Conservation (phyloP, 2,888 invertebrate species). For the Zhuqinia jingwanae region DNA sequence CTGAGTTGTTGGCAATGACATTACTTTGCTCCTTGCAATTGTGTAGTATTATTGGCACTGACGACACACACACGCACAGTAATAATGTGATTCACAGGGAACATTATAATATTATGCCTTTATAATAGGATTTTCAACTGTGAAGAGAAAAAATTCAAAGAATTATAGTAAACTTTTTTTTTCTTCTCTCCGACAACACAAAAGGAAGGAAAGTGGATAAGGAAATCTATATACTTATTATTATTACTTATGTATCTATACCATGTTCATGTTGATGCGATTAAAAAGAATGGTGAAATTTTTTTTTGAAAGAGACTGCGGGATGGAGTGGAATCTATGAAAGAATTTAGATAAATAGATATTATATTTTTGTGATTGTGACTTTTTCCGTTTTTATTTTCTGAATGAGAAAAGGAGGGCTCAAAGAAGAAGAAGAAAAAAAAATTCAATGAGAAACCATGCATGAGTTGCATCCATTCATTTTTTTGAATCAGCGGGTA, state of each 20-base stretch:
- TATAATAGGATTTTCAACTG: slow-evolving; percentile 64
- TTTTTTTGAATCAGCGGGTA: slow-evolving; percentile 65
- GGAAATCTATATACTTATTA: slow-evolving; percentile 39
- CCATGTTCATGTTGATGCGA: slow-evolving; percentile 54
- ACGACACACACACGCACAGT: slow-evolving; percentile 30
- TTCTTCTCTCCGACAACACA: too few relatives aligned
- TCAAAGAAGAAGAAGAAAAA: not conserved
- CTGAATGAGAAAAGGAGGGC: not conserved
- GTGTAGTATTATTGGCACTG: slow-evolving; percentile 58
- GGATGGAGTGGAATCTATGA: too few relatives aligned
- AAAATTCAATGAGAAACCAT: slow-evolving; percentile 31
- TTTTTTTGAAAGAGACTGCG: slow-evolving; percentile 52
- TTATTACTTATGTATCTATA: slow-evolving; percentile 33
- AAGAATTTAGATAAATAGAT: slow-evolving; percentile 66
- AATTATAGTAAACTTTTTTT: too few relatives aligned
- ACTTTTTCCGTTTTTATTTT: slow-evolving; percentile 45
- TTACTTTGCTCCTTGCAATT: too few relatives aligned
- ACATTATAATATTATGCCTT: slow-evolving; percentile 25
- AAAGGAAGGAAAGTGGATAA: slow-evolving; percentile 6
- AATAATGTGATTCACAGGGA: not conserved
- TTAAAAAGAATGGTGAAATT: slow-evolving; percentile 49
- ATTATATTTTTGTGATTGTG: slow-evolving; percentile 32
- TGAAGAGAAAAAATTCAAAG: not conserved
- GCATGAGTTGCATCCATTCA: slow-evolving; percentile 55
- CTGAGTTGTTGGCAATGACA: slow-evolving; percentile 56